A percentile compares a stretch with the other conserved stretches of the same genome.
Conservation (phyloP, 2,888 invertebrate genomes). For the Scaptomyza polygonia region DNA sequence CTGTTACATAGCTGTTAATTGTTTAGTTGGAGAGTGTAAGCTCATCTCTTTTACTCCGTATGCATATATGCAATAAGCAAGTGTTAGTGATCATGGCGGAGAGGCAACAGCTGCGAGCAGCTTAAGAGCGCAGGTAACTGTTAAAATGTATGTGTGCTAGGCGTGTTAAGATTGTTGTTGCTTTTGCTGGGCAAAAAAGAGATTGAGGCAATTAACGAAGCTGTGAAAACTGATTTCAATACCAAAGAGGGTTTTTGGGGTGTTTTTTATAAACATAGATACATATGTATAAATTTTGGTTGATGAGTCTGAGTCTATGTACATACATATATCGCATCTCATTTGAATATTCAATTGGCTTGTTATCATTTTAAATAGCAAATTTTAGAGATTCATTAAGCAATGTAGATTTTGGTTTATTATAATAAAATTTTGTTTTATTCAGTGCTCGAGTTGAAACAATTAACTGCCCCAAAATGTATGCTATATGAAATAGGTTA, state of each 20-base stretch:
- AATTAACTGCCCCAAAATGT: neutral
- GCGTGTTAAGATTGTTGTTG: neutral
- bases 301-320: conserved; percentile 11
- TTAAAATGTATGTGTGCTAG: neutral
- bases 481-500: neutral
- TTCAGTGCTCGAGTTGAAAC: no score
- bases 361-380: neutral
- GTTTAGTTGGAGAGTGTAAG: neutral
- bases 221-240: conserved; percentile 8
- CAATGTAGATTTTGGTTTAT: neutral
- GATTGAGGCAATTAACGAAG: conserved; percentile 19
- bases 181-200: neutral
- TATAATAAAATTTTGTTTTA: no score
- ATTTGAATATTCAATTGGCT: conserved; percentile 6
- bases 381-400: neutral
- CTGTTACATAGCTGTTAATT: no score
- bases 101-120: neutral
- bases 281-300: conserved; percentile 9
- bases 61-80: neutral
- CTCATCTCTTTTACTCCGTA: neutral
- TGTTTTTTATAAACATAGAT: neutral
- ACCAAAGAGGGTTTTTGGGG: neutral
- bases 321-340: no score
- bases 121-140: neutral
- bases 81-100: neutral